These are phyloP conservation scores for Pararge aegeria DNA, from an alignment of 1,140 invertebrate genomes.

Conservation along the genomic window DNA sequence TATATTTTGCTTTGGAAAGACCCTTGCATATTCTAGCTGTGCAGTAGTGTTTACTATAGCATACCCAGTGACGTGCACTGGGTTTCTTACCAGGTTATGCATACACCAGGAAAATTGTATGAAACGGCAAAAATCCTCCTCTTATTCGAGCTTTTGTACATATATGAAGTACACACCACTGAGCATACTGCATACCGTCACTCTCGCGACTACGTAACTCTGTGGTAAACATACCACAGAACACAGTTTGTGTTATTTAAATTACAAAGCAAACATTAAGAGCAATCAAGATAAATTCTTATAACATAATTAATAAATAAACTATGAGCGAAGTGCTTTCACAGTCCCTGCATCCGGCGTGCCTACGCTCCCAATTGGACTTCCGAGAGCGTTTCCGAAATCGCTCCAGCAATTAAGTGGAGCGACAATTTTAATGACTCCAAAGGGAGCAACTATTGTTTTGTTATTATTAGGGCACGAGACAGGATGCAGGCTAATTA, in stretches of 20 bases:
- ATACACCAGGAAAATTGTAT: too few species aligned
- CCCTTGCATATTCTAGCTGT: too few species aligned
- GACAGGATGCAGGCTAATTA: conserved; percentile 76
- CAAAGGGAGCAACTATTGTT: conserved; percentile 70
- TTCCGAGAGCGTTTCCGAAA: conserved; percentile 76
- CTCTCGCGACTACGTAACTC: too few species aligned
- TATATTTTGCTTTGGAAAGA: too few species aligned
- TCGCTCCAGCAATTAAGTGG: conserved; percentile 61
- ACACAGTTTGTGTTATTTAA: neutral
- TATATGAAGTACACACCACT: too few species aligned
- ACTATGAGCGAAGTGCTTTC: conserved; percentile 46
- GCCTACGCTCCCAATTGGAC: conserved; percentile 71
- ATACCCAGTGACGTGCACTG: too few species aligned
- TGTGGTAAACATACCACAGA: too few species aligned
- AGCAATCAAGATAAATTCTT: conserved; percentile 6
- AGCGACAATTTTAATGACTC: conserved; percentile 67
- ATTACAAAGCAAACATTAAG: neutral
- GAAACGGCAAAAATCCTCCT: too few species aligned
- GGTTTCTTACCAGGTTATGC: too few species aligned
- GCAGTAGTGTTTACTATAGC: too few species aligned
- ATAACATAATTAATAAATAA: conserved; percentile 24
- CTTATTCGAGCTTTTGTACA: too few species aligned
- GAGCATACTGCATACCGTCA: too few species aligned
- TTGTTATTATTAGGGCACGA: conserved; percentile 76
- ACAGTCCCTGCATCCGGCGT: conserved; percentile 63